A percentile compares a stretch with the other conserved stretches of the same genome.
Evolutionary conservation across 2,113 vertebrate species (phyloP).

Genomic region (Centropus unirufus): DNA sequence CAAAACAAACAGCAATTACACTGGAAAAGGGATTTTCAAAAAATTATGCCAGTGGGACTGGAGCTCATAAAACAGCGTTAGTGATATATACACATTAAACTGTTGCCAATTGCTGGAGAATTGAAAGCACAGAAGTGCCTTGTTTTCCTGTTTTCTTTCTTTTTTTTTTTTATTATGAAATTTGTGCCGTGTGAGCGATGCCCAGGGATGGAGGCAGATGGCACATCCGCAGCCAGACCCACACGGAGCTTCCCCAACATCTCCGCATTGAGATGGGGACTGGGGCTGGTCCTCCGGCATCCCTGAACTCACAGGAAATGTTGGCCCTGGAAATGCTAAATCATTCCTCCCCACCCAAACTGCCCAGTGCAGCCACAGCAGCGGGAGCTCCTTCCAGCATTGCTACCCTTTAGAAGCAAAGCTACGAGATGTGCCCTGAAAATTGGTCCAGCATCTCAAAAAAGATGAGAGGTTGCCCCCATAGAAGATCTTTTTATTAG

Average conservation of each 20-base stretch:
- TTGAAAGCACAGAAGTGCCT: background rate
- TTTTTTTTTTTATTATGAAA: background rate
- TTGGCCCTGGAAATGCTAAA: background rate
- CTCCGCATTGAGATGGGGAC: background rate
- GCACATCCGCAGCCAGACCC: background rate
- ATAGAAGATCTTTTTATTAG: background rate
- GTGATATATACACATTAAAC: background rate
- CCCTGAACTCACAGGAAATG: fast-evolving
- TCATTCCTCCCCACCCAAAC: background rate
- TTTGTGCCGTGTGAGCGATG: background rate
- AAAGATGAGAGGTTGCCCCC: background rate
- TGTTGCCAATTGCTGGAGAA: slow-evolving; percentile 7
- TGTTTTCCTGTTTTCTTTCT: background rate
- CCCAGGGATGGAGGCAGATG: background rate
- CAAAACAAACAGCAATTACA: slow-evolving; percentile 71
- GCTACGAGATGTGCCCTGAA: background rate
- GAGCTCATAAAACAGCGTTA: background rate
- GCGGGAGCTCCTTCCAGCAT: background rate
- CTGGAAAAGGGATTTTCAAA: slow-evolving; percentile 10
- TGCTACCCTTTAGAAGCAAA: background rate
- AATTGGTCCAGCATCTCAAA: background rate
- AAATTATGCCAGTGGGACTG: slow-evolving; percentile 28
- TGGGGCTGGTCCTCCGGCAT: background rate
- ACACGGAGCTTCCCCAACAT: background rate
- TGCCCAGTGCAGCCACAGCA: fast-evolving